Percentiles rank a stretch among this genome's conserved stretches.
Conservation (phyloP, 2,797 vertebrate genomes). For the Heteromormyrus szaboi region DNA sequence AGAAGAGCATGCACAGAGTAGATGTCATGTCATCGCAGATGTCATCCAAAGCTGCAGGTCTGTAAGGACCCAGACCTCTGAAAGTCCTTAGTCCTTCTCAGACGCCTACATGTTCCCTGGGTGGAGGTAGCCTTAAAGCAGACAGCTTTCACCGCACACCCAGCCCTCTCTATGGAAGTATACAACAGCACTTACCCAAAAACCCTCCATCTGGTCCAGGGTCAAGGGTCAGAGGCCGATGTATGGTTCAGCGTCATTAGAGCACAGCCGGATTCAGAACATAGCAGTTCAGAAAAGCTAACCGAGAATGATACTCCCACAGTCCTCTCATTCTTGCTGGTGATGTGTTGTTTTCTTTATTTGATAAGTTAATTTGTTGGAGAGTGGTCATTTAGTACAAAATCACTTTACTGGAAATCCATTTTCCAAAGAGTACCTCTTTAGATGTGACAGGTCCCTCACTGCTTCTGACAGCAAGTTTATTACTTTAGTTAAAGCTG, state of each 20-base stretch:
- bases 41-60: neutral
- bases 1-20: neutral
- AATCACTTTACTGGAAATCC: neutral
- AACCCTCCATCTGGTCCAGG: neutral
- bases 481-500: neutral
- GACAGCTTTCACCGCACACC: neutral
- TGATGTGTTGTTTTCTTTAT: neutral
- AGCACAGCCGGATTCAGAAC: neutral
- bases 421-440: neutral
- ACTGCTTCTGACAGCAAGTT: neutral
- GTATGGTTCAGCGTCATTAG: neutral
- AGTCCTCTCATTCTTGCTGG: neutral
- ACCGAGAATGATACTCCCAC: neutral
- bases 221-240: neutral
- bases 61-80: neutral
- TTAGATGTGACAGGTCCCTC: neutral
- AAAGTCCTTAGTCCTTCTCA: neutral
- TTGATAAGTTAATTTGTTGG: neutral
- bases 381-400: neutral
- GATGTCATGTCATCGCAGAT: neutral
- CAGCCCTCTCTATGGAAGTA: neutral
- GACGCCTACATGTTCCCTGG: neutral
- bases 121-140: neutral
- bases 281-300: neutral
- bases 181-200: neutral